A percentile compares a stretch with the other conserved stretches of the same genome.
phyloP scores from a whole-genome alignment of 2,888 invertebrate species.

The Rotaria socialis region DNA sequence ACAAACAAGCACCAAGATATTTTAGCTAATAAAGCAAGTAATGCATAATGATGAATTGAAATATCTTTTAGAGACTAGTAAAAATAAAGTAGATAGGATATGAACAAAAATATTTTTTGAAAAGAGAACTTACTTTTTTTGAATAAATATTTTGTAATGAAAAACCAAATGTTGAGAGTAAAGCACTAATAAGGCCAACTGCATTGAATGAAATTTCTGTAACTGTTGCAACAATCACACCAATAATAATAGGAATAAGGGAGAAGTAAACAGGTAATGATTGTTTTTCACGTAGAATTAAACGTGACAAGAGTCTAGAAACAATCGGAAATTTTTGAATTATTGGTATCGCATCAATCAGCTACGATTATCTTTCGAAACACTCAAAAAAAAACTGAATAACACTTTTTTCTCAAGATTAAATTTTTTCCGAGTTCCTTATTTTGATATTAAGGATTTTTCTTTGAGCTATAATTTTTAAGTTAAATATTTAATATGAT shows the following conservation, averaged over 20 bases:
- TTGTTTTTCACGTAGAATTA: constrained; percentile 74
- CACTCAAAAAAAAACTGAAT: no score
- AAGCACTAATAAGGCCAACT: constrained; percentile 76
- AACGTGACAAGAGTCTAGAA: constrained; percentile 66
- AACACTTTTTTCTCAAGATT: no score
- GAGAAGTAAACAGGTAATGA: constrained; percentile 68
- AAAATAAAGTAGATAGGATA: background rate
- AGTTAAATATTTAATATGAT: no score
- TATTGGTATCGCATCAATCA: no score
- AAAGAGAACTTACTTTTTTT: constrained; percentile 70
- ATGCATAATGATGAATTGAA: constrained; percentile 79
- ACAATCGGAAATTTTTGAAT: no score
- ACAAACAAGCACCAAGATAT: constrained; percentile 74
- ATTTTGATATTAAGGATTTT: no score
- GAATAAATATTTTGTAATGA: constrained; percentile 89
- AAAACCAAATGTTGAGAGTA: constrained; percentile 82
- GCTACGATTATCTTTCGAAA: no score
- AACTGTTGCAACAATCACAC: constrained; percentile 82
- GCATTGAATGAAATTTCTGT: constrained; percentile 87
- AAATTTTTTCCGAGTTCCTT: no score
- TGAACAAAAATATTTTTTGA: no score
- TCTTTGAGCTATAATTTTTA: no score
- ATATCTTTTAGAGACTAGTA: constrained; percentile 75
- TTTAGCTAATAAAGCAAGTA: constrained; percentile 74
- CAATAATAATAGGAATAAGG: constrained; percentile 79